Percentiles rank a stretch among this genome's conserved stretches.
Evolutionary conservation across 2,888 invertebrate species (phyloP).

Genomic region (Yponomeuta plumbellus): DNA sequence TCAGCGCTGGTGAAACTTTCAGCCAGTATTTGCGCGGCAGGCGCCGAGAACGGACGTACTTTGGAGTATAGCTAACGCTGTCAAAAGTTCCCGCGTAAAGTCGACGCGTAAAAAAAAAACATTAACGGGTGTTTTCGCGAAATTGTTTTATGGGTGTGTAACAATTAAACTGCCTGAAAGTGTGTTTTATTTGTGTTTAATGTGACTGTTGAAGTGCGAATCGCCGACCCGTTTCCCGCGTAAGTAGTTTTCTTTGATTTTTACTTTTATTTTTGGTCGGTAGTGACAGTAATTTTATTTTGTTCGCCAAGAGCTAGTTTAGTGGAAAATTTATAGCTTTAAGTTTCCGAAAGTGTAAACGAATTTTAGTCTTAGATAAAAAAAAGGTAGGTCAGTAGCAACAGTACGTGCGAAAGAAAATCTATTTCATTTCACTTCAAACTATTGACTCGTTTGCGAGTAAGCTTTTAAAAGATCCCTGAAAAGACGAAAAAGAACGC

Average conservation of each 20-base stretch:
- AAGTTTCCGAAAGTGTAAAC: no score
- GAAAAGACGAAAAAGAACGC: not conserved
- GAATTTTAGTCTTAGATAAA: no score
- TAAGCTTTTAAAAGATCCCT: not conserved
- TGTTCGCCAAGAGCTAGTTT: constrained; percentile 19
- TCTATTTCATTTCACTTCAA: not conserved
- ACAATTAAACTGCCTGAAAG: constrained; percentile 16
- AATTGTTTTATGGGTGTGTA: constrained; percentile 32
- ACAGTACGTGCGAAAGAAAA: not conserved
- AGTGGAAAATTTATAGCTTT: not conserved
- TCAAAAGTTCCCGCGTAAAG: constrained; percentile 53
- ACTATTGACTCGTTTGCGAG: not conserved
- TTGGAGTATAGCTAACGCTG: constrained; percentile 24
- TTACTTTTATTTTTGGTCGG: constrained; percentile 24
- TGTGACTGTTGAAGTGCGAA: constrained; percentile 31
- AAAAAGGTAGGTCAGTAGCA: no score
- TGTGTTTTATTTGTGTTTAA: constrained; percentile 32
- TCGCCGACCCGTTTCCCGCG: constrained; percentile 29
- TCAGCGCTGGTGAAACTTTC: constrained; percentile 34
- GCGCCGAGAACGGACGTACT: constrained; percentile 41
- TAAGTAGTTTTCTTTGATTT: constrained; percentile 33
- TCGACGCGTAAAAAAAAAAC: constrained; percentile 24
- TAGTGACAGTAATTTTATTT: constrained; percentile 26
- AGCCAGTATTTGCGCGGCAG: constrained; percentile 47
- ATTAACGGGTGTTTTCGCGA: constrained; percentile 16